Conservation (phyloP, 2,888 invertebrate genomes). For the Ophion costatus region DNA sequence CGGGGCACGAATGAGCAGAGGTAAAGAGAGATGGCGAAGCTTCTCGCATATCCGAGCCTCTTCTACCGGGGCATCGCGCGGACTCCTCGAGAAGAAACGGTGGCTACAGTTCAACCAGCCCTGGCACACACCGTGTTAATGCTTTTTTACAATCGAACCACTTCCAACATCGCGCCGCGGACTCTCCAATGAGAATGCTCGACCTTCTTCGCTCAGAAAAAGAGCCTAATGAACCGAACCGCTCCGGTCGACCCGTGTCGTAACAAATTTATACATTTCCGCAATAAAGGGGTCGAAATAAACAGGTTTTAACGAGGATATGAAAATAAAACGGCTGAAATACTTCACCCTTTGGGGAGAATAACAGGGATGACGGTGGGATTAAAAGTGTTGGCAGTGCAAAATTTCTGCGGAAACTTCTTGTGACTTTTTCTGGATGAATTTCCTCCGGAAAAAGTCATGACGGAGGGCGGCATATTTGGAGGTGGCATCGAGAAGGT, state of each 20-base stretch:
- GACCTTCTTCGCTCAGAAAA: conserved; percentile 12
- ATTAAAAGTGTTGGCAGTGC: too few relatives aligned
- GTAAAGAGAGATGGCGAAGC: conserved; percentile 22
- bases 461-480: too few relatives aligned
- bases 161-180: conserved; percentile 47
- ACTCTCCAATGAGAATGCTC: conserved; percentile 36
- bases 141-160: conserved; percentile 72
- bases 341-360: too few relatives aligned
- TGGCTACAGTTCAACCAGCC: conserved; percentile 68
- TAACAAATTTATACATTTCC: not conserved
- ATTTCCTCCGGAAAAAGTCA: too few relatives aligned
- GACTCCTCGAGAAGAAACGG: conserved; percentile 74
- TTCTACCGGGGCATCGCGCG: conserved; percentile 46
- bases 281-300: too few relatives aligned
- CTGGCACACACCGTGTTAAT: conserved; percentile 77
- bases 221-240: conserved; percentile 47
- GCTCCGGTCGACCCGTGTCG: not conserved
- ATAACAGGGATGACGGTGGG: too few relatives aligned
- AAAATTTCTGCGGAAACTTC: too few relatives aligned
- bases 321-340: too few relatives aligned
- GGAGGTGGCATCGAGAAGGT: too few relatives aligned
- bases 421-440: too few relatives aligned
- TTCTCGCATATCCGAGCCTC: conserved; percentile 49
- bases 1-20: conserved; percentile 27
- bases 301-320: too few relatives aligned